Conservation (phyloP, 2,888 invertebrate species). For the Agonopterix heracliana region DNA sequence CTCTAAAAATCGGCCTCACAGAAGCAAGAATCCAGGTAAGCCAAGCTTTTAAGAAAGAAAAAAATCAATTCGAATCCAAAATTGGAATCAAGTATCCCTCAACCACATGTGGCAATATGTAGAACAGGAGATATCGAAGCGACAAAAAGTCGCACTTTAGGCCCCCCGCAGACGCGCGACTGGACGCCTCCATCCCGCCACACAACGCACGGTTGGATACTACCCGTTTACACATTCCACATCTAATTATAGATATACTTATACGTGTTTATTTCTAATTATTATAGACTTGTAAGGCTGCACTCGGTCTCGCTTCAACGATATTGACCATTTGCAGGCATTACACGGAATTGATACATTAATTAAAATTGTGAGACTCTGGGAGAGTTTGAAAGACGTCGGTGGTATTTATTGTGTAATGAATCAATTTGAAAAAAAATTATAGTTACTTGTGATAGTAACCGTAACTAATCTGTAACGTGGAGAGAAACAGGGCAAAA, state of each 20-base stretch:
- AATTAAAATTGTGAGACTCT: no score
- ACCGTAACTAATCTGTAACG: no score
- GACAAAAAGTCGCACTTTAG: slow-evolving; percentile 50
- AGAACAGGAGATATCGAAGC: slow-evolving; percentile 11
- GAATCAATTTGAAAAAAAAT: no score
- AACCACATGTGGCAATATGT: not conserved
- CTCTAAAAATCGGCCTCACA: slow-evolving; percentile 94
- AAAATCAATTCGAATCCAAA: not conserved
- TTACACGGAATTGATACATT: no score
- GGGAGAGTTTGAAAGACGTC: no score
- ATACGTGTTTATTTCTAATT: slow-evolving; percentile 8
- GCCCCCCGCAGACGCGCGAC: slow-evolving; percentile 37
- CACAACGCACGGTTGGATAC: slow-evolving; percentile 13
- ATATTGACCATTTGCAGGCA: no score
- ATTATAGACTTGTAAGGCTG: slow-evolving; percentile 7
- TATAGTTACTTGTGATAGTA: no score
- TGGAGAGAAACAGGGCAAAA: no score
- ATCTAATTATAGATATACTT: slow-evolving; percentile 7
- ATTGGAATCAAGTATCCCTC: not conserved
- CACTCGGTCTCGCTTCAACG: no score
- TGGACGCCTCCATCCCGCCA: slow-evolving; percentile 21
- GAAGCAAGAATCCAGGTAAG: slow-evolving; percentile 96
- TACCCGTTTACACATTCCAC: slow-evolving; percentile 17
- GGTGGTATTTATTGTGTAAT: no score
- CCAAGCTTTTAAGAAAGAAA: not conserved